Evolutionary conservation across 2,797 vertebrate genomes (phyloP).

Genomic region (Remorina albescens): DNA sequence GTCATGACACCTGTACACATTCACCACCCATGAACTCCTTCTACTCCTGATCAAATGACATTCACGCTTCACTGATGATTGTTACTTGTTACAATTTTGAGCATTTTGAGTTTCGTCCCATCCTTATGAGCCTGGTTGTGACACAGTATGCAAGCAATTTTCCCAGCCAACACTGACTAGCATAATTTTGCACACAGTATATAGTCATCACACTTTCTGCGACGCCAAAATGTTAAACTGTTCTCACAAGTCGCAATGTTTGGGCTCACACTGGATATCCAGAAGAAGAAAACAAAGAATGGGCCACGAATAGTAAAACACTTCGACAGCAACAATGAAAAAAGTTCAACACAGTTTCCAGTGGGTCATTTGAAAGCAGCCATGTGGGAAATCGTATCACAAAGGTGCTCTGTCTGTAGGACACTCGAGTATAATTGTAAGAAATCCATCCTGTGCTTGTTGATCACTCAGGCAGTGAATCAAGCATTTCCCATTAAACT

Average conservation of each 20-base stretch:
- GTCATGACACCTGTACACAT: too few species aligned
- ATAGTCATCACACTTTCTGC: not conserved
- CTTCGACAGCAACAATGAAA: not conserved
- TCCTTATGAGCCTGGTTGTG: too few species aligned
- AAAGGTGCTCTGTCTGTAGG: not conserved
- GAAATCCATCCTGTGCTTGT: not conserved
- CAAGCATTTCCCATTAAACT: not conserved
- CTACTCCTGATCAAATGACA: too few species aligned
- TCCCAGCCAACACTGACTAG: not conserved
- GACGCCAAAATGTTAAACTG: not conserved
- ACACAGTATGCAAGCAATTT: not conserved
- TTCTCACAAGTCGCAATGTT: not conserved
- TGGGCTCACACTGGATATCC: not conserved
- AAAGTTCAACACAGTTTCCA: not conserved
- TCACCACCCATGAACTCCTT: too few species aligned
- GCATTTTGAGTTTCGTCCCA: too few species aligned
- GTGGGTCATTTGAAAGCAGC: not conserved
- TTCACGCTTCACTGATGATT: too few species aligned
- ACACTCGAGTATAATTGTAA: not conserved
- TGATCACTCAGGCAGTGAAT: slow-evolving; percentile 2
- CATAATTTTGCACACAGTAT: not conserved
- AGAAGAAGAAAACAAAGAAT: not conserved
- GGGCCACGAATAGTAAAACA: not conserved
- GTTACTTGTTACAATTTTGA: too few species aligned
- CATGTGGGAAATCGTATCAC: not conserved